These are phyloP conservation scores for Antrozous pallidus DNA, from an alignment of 2,797 vertebrate genomes.

Conservation along the genomic window DNA sequence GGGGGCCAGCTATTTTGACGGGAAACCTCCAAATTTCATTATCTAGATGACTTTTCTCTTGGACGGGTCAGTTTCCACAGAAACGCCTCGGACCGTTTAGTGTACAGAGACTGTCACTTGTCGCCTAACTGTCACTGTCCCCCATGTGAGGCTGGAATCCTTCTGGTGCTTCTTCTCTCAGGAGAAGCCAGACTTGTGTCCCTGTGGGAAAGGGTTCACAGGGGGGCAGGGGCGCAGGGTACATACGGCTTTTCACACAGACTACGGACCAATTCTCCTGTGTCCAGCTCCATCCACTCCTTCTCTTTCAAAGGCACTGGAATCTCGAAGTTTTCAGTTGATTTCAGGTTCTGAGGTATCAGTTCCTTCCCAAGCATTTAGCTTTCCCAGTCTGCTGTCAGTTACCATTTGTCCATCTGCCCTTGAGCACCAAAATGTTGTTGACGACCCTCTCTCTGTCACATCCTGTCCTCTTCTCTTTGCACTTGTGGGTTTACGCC, in stretches of 20 bases:
- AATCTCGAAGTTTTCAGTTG: background rate
- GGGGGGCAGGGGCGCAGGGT: background rate
- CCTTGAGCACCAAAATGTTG: background rate
- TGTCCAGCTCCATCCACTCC: background rate
- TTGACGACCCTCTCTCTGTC: background rate
- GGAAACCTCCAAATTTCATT: background rate
- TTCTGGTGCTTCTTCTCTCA: background rate
- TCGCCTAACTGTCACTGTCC: background rate
- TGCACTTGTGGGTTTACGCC: background rate
- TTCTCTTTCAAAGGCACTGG: background rate
- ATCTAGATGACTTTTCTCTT: background rate
- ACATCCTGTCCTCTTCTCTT: background rate
- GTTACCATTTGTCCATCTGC: background rate
- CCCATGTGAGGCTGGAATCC: background rate
- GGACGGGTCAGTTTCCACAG: background rate
- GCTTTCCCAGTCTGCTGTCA: background rate
- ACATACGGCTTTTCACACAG: background rate
- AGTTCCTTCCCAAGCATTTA: background rate
- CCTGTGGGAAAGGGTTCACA: background rate
- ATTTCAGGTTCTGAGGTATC: background rate
- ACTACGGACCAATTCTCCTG: background rate
- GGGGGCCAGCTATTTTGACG: background rate
- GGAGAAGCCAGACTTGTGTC: background rate
- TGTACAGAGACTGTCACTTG: background rate
- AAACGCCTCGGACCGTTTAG: background rate